Conservation (phyloP, 2,113 vertebrate species). For the Nerophis lumbriciformis region DNA sequence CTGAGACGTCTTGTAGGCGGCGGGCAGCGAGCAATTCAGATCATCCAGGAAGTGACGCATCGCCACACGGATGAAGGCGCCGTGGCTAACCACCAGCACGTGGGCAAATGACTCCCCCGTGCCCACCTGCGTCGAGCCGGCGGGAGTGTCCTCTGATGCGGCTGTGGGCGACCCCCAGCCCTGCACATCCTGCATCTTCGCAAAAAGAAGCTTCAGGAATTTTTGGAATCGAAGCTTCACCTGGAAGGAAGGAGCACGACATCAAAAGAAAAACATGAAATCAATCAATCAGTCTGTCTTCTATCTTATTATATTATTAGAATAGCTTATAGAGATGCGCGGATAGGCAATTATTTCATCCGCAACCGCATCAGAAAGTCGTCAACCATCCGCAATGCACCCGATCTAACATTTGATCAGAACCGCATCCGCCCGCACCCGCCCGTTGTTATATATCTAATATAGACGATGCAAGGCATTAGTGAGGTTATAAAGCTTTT, state of each 20-base stretch:
- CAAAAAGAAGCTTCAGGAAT: slow-evolving; percentile 84
- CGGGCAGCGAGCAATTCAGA: slow-evolving; percentile 75
- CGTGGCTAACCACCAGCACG: slow-evolving; percentile 85
- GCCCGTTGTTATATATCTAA: too few relatives aligned
- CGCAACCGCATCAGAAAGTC: too few relatives aligned
- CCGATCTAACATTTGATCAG: too few relatives aligned
- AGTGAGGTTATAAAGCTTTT: too few relatives aligned
- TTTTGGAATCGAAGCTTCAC: slow-evolving; percentile 81
- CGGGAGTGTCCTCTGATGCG: slow-evolving; percentile 6
- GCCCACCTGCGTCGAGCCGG: slow-evolving; percentile 32
- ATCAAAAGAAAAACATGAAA: too few relatives aligned
- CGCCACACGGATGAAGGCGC: slow-evolving; percentile 85
- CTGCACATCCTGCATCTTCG: slow-evolving; percentile 64
- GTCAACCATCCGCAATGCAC: too few relatives aligned
- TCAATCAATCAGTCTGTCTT: too few relatives aligned
- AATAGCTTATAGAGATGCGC: too few relatives aligned
- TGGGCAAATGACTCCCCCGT: slow-evolving; percentile 58
- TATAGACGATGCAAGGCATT: too few relatives aligned
- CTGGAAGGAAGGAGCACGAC: slow-evolving; percentile 54
- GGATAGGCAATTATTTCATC: too few relatives aligned
- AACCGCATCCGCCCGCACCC: too few relatives aligned
- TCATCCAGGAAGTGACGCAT: slow-evolving; percentile 82
- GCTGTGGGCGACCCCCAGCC: slow-evolving; percentile 21
- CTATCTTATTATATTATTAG: too few relatives aligned
- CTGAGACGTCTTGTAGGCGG: slow-evolving; percentile 69